These are phyloP conservation scores for Copidosoma floridanum DNA, from an alignment of 1,140 invertebrate genomes.

Conservation along the genomic window DNA sequence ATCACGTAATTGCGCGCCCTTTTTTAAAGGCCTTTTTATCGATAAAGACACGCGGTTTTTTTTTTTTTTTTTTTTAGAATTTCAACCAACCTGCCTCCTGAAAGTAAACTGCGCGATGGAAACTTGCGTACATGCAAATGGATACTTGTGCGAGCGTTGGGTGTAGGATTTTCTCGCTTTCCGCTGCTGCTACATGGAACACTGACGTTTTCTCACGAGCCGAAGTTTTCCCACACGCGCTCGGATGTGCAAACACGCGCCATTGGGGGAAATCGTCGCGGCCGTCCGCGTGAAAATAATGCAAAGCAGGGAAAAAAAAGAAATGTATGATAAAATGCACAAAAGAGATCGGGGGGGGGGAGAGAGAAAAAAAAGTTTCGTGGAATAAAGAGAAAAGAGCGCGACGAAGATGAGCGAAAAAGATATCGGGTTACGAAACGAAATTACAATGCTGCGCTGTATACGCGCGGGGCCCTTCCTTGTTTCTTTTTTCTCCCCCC, in stretches of 20 bases:
- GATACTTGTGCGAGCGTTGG: no score
- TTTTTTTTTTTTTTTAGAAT: no score
- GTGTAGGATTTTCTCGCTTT: no score
- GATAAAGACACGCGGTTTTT: no score
- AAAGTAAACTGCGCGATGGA: no score
- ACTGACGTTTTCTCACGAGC: slow-evolving; percentile 17
- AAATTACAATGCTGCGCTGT: slow-evolving; percentile 48
- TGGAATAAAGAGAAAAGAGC: slow-evolving; percentile 1
- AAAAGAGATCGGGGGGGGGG: neutral
- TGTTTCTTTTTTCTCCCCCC: no score
- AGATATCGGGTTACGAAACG: slow-evolving; percentile 47
- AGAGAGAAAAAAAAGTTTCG: slow-evolving; percentile 11
- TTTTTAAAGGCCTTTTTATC: neutral
- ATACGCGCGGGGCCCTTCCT: slow-evolving; percentile 8
- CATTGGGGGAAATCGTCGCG: neutral
- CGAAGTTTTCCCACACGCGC: neutral
- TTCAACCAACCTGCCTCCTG: no score
- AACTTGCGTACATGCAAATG: no score
- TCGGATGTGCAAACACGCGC: neutral
- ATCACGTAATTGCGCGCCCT: neutral
- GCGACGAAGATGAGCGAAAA: slow-evolving; percentile 16
- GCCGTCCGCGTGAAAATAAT: no score
- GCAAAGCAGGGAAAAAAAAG: no score
- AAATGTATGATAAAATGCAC: no score
- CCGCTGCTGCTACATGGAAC: no score